Evolutionary conservation across 2,113 vertebrate species (phyloP).

Genomic region (Mungos mungo): DNA sequence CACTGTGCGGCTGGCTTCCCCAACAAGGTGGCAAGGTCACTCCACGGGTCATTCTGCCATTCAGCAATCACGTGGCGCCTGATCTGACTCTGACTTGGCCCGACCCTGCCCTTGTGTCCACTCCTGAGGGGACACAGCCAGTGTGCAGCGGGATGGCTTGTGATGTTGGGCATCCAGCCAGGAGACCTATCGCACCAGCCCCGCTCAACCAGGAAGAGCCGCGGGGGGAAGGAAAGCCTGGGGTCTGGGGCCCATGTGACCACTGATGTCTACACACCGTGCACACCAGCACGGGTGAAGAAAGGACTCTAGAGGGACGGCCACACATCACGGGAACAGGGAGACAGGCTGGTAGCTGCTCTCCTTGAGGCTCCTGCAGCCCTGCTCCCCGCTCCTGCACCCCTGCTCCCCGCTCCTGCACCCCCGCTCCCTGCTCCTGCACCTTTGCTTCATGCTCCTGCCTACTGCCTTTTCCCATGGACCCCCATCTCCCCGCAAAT

Average conservation of each 20-base stretch:
- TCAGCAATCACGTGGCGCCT: background rate
- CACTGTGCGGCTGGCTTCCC: rapidly evolving
- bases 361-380: no score
- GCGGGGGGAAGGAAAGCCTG: background rate
- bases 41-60: background rate
- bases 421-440: no score
- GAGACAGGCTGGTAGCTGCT: no score
- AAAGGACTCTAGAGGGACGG: background rate
- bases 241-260: rapidly evolving
- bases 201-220: background rate
- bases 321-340: background rate
- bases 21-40: background rate
- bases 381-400: no score
- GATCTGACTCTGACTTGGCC: background rate
- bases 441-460: background rate
- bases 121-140: background rate
- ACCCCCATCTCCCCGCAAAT: background rate
- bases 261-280: rapidly evolving
- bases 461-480: background rate
- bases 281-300: rapidly evolving
- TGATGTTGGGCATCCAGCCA: rapidly evolving
- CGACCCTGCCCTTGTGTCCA: no score
- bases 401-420: no score
- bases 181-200: background rate
- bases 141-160: rapidly evolving